Percentiles rank a stretch among this genome's conserved stretches.
Conservation (phyloP, 2,113 vertebrate species). For the Gadus chalcogrammus region DNA sequence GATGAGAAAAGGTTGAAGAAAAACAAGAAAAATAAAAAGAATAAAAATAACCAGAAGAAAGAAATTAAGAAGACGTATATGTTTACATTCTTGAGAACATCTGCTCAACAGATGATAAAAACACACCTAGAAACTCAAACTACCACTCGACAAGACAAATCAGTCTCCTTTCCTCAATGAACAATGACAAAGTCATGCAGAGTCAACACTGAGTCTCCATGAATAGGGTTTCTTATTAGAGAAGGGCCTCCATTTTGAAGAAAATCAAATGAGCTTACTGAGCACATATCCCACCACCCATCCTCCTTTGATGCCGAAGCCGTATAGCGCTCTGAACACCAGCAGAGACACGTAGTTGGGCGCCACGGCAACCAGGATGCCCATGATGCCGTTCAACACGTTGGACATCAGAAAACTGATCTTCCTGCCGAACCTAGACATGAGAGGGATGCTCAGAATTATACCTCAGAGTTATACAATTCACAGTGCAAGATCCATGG, state of each 20-base stretch:
- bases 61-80: no score
- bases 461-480: neutral
- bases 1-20: no score
- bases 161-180: no score
- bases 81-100: no score
- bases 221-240: neutral
- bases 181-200: no score
- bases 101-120: no score
- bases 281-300: constrained; percentile 92
- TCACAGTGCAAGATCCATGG: neutral
- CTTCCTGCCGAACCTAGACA: constrained; percentile 85
- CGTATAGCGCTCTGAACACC: constrained; percentile 87
- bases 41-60: no score
- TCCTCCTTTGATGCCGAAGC: constrained; percentile 88
- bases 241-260: neutral
- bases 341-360: constrained; percentile 82
- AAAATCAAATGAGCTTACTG: constrained; percentile 69
- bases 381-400: constrained; percentile 80
- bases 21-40: no score
- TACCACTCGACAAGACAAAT: no score
- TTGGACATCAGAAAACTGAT: constrained; percentile 83
- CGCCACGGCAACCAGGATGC: constrained; percentile 84
- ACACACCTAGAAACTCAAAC: no score
- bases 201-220: no score
- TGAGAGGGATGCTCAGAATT: constrained; percentile 1